These are phyloP conservation scores for Noctua comes DNA, from an alignment of 2,888 invertebrate genomes.

Conservation along the genomic window DNA sequence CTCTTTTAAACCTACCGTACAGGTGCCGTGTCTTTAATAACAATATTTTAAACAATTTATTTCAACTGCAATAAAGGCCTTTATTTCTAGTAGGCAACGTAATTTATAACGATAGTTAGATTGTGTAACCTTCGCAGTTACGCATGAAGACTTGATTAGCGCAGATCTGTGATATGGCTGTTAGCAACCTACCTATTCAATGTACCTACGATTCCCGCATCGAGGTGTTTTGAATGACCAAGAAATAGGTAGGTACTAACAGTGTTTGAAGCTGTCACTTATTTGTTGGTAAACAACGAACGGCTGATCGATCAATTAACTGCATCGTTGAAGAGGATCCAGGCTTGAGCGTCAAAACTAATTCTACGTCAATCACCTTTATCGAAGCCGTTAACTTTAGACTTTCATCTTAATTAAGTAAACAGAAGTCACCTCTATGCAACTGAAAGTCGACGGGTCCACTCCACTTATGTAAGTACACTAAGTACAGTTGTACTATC, in stretches of 20 bases:
- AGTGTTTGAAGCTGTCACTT: too few species aligned
- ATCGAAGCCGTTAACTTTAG: conserved; percentile 9
- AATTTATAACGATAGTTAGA: conserved; percentile 12
- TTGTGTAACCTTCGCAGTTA: conserved; percentile 33
- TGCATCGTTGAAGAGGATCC: not conserved
- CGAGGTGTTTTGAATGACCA: not conserved
- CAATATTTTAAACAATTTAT: not conserved
- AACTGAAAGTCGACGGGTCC: conserved; percentile 43
- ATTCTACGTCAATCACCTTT: conserved; percentile 16
- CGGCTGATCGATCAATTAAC: not conserved
- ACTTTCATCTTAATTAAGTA: conserved; percentile 36
- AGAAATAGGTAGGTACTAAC: not conserved
- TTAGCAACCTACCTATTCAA: not conserved
- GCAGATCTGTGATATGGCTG: conserved; percentile 23
- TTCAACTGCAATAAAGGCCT: not conserved
- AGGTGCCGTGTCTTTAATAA: not conserved
- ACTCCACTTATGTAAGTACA: conserved; percentile 21
- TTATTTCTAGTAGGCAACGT: not conserved
- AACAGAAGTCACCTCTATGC: conserved; percentile 45
- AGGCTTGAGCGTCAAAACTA: not conserved
- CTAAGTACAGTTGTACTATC: conserved; percentile 8
- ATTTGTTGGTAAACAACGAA: not conserved
- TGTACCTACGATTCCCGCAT: not conserved
- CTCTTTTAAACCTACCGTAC: too few species aligned
- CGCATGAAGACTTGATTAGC: conserved; percentile 27